Evolutionary conservation across 2,888 invertebrate genomes (phyloP).

Genomic region (Macrosoma leucophasiata): DNA sequence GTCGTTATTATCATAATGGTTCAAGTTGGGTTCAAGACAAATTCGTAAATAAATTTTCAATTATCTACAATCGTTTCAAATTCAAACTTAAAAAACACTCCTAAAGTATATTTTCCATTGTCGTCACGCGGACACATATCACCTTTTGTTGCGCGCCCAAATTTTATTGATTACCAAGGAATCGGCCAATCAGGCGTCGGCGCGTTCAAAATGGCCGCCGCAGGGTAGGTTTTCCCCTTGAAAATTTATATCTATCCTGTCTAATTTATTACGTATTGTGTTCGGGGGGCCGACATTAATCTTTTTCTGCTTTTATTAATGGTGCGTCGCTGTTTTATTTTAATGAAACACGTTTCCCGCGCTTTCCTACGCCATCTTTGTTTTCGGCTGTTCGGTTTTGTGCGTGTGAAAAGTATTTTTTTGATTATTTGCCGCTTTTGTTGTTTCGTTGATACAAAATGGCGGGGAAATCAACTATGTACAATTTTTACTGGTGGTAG

Average conservation of each 20-base stretch:
- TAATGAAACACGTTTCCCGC: slow-evolving; percentile 63
- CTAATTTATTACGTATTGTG: slow-evolving; percentile 74
- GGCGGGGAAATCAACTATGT: no score
- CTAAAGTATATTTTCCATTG: no score
- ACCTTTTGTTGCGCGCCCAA: slow-evolving; percentile 26
- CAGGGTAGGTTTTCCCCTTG: slow-evolving; percentile 54
- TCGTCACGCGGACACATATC: slow-evolving; percentile 21
- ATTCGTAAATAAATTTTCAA: no score
- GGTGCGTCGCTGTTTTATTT: slow-evolving; percentile 63
- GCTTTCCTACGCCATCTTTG: slow-evolving; percentile 54
- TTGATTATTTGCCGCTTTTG: no score
- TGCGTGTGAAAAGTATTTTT: no score
- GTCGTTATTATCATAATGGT: no score
- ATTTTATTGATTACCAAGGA: slow-evolving; percentile 60
- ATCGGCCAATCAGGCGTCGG: slow-evolving; percentile 51
- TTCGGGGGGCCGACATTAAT: slow-evolving; percentile 60
- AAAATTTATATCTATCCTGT: slow-evolving; percentile 52
- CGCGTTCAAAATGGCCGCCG: slow-evolving; percentile 54
- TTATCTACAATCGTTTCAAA: no score
- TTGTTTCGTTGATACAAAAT: no score
- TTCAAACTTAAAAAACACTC: no score
- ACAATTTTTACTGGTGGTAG: no score
- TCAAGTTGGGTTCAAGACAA: no score
- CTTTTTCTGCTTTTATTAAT: slow-evolving; percentile 73
- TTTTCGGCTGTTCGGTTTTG: slow-evolving; percentile 16